These are phyloP conservation scores for Diaperis boleti DNA, from an alignment of 2,888 invertebrate species.

Conservation along the genomic window DNA sequence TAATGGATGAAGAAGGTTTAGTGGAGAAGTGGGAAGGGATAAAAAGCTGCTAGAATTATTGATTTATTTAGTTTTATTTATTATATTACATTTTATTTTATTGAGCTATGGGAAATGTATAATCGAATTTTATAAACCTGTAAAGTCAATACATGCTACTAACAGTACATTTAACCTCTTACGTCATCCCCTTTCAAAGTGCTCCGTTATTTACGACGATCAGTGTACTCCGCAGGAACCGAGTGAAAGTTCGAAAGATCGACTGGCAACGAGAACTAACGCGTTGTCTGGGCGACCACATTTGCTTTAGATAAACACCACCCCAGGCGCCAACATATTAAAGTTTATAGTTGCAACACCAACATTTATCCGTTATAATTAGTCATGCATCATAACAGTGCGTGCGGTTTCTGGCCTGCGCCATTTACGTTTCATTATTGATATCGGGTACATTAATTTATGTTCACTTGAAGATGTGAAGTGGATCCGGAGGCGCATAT, in stretches of 20 bases:
- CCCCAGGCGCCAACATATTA: constrained; percentile 55
- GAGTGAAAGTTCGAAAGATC: constrained; percentile 3
- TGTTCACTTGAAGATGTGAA: constrained; percentile 39
- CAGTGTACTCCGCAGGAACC: background rate
- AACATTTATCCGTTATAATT: constrained; percentile 59
- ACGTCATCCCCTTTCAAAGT: no score
- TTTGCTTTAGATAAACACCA: constrained; percentile 46
- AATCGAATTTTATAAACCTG: no score
- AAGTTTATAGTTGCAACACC: constrained; percentile 55
- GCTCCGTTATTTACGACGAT: no score
- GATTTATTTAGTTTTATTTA: no score
- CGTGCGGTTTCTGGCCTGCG: constrained; percentile 47
- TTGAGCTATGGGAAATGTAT: no score
- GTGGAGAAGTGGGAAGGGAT: no score
- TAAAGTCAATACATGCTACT: no score
- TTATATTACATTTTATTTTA: no score
- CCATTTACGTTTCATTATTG: constrained; percentile 55
- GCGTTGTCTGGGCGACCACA: constrained; percentile 30
- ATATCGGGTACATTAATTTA: constrained; percentile 55
- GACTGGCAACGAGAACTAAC: background rate
- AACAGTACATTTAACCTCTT: no score
- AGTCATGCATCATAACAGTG: constrained; percentile 57
- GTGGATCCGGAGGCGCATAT: constrained; percentile 45
- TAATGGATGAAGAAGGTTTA: no score
- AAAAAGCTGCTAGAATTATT: no score